A percentile compares a stretch with the other conserved stretches of the same genome.
Conservation (phyloP, 2,888 invertebrate genomes). For the Acanthosepion lycidas region DNA sequence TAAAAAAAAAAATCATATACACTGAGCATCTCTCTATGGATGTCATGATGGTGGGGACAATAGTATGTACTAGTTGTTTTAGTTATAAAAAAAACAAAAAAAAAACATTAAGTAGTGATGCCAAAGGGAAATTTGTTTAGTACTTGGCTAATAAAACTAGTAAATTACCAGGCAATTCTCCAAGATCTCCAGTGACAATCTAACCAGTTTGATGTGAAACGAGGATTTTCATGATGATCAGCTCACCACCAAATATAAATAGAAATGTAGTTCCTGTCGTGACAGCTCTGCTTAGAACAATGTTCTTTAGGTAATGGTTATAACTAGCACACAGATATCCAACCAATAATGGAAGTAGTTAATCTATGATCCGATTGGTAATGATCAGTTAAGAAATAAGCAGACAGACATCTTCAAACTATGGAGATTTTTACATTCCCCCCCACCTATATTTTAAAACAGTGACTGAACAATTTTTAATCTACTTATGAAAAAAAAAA, state of each 20-base stretch:
- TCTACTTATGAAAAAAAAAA: too few species aligned
- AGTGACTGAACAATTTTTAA: too few species aligned
- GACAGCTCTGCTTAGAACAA: not conserved
- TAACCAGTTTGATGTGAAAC: not conserved
- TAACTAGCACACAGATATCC: not conserved
- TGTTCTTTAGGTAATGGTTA: not conserved
- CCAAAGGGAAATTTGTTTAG: not conserved
- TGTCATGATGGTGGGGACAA: too few species aligned
- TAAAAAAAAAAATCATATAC: too few species aligned
- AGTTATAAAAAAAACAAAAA: too few species aligned
- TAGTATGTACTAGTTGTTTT: too few species aligned
- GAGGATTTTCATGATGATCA: not conserved
- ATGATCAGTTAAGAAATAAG: not conserved
- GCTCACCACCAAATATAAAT: not conserved
- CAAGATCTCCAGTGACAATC: not conserved
- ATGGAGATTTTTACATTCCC: not conserved
- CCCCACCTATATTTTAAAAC: too few species aligned
- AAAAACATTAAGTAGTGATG: not conserved
- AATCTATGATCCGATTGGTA: not conserved
- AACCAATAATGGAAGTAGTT: not conserved
- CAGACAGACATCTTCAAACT: not conserved
- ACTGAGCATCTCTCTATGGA: too few species aligned
- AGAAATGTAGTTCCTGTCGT: not conserved
- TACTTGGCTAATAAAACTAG: not conserved
- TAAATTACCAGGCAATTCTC: not conserved